Base-by-base conservation (phyloP, 2,113 vertebrate species). In the Maccullochella peelii region DNA sequence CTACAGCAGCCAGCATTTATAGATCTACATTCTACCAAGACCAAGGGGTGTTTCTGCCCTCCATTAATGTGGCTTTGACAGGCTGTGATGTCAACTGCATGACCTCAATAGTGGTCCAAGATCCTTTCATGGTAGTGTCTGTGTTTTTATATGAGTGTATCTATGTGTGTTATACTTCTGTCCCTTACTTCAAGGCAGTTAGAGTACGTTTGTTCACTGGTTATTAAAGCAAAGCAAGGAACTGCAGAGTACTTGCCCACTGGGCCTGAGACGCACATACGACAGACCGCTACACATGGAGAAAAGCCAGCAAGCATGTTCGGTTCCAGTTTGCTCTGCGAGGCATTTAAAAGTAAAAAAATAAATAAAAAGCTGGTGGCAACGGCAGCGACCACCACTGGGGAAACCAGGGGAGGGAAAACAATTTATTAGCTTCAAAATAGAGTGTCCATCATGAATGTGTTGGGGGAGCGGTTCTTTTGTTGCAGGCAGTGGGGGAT, bases 391-490 rank as follows among this genome's bases (percentile, higher is more conserved):
- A 38, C 65, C 44, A 80, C 66, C 75, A 58, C 77, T 42, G 57
- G 78, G 78, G 81, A 82, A 72, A 57, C 80, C 71, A 33, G 68
- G 12, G 80, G 63, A 75, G 30, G 38, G 65, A 73, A 78, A 85
- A 83, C 82, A 49, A 87, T 89, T 75, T 81, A 85, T 86, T 87
- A 79, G 80, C 81, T 82, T 82, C 72, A 80, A 79, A 83, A 83
- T 40, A 55, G 80, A 81, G 76, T 82, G 80, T 84, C 87, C 42
- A 74, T 86, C 88, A 72, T 66, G 58, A 70, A 23, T 5, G 9
- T 14, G 33, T 27, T 72, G 84, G 38, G 81, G 67, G 71, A 83
- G 76, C 38, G 12, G 23, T 10, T 38, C 76, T 65, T 79, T 80
- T 83, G 77, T 85, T 74, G 16, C 63, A 72, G 27, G 25, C 76